These are phyloP conservation scores for Alethe castanea DNA, from an alignment of 2,113 vertebrate species.

Conservation along the genomic window DNA sequence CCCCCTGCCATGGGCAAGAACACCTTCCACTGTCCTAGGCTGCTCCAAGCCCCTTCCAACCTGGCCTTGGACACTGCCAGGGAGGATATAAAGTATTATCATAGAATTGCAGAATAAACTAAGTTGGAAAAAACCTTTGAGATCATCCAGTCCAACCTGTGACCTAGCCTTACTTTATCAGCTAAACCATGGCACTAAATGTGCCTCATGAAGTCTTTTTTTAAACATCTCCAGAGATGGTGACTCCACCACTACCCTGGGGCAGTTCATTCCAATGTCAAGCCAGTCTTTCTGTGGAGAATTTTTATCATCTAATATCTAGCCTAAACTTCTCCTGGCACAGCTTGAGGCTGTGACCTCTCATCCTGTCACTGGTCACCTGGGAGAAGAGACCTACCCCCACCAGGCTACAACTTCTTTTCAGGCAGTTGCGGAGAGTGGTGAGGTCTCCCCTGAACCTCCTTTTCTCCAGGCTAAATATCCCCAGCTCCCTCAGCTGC, in stretches of 20 bases:
- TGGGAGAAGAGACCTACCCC: neutral
- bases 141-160: neutral
- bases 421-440: neutral
- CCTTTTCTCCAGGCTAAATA: no score
- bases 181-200: neutral
- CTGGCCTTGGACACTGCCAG: neutral
- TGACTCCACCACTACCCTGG: no score
- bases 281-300: neutral
- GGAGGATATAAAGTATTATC: neutral
- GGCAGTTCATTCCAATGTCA: neutral
- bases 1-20: neutral
- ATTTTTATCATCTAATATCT: neutral
- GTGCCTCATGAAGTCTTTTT: neutral
- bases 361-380: neutral
- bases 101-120: neutral
- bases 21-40: neutral
- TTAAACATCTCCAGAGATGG: neutral
- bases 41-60: neutral
- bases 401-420: no score
- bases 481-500: no score
- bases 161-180: neutral
- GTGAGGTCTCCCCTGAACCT: neutral
- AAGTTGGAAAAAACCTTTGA: neutral
- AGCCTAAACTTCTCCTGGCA: neutral
- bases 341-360: neutral